These are phyloP conservation scores for Eugnorisma glareosa DNA, from an alignment of 2,888 invertebrate genomes.

Conservation along the genomic window DNA sequence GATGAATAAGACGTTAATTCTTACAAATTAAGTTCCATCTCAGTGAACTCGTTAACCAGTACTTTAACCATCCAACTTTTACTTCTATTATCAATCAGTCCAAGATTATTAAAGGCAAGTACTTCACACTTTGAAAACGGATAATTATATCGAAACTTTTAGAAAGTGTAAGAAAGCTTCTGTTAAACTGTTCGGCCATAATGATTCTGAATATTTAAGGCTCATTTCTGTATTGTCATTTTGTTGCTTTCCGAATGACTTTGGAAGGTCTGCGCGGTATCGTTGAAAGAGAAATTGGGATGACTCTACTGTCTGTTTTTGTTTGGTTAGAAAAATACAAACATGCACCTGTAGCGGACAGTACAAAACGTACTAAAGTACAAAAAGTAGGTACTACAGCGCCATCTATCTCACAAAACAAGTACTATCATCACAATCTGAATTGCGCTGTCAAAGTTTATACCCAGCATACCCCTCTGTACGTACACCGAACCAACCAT, in stretches of 20 bases:
- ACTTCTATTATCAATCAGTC: conserved; percentile 48
- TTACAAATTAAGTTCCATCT: conserved; percentile 35
- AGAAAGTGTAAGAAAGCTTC: conserved; percentile 62
- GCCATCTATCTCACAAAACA: background rate
- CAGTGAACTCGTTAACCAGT: conserved; percentile 35
- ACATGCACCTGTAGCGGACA: background rate
- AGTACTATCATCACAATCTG: too few species aligned
- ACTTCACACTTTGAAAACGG: conserved; percentile 46
- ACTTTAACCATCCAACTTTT: conserved; percentile 53
- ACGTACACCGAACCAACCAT: background rate
- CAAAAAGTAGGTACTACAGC: background rate
- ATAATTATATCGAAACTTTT: conserved; percentile 63
- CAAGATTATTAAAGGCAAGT: conserved; percentile 32
- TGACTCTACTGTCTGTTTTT: conserved; percentile 3
- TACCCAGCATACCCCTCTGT: too few species aligned
- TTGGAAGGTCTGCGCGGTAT: background rate
- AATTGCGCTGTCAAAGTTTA: too few species aligned
- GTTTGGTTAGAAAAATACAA: background rate
- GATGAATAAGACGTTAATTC: conserved; percentile 9
- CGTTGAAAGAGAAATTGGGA: conserved; percentile 41
- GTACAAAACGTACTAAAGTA: too few species aligned
- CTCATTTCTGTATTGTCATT: conserved; percentile 45
- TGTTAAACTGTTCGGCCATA: conserved; percentile 14
- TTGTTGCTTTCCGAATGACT: background rate
- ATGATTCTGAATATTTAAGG: conserved; percentile 55